A percentile compares a stretch with the other conserved stretches of the same genome.
Evolutionary conservation across 2,113 vertebrate genomes (phyloP).

Genomic region (Coreoperca whiteheadi): DNA sequence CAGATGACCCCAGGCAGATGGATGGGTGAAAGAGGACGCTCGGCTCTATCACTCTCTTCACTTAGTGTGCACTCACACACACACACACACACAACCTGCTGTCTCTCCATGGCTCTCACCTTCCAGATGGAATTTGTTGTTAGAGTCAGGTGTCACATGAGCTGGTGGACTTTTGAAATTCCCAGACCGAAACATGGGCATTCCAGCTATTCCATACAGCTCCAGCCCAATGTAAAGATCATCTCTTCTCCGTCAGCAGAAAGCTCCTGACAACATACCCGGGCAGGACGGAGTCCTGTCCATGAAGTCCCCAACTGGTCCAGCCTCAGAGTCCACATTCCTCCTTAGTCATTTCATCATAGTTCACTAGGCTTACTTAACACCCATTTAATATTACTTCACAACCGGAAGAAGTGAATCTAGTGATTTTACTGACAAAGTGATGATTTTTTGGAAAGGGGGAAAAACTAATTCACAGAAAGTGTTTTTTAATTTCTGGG

Average conservation of each 20-base stretch:
- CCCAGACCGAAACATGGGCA: background rate
- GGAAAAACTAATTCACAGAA: background rate
- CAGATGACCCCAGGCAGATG: conserved; percentile 45
- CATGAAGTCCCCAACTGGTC: background rate
- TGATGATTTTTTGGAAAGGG: no score
- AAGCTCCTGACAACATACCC: background rate
- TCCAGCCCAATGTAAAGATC: background rate
- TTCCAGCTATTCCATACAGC: background rate
- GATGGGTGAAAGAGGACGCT: conserved; percentile 48
- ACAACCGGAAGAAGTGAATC: no score
- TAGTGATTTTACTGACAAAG: no score
- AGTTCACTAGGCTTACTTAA: background rate
- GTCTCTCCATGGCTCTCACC: conserved; percentile 22
- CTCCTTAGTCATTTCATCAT: background rate
- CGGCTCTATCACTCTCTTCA: background rate
- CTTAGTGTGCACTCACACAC: background rate
- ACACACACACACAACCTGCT: background rate
- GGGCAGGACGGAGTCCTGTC: background rate
- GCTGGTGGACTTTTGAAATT: background rate
- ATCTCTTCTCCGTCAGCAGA: conserved; percentile 4
- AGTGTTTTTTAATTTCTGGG: background rate
- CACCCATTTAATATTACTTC: no score
- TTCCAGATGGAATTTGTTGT: conserved; percentile 40
- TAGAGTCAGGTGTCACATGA: conserved; percentile 34
- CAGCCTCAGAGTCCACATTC: background rate